A percentile compares a stretch with the other conserved stretches of the same genome.
Evolutionary conservation across 2,797 vertebrate genomes (phyloP).

Genomic region (Artibeus lituratus): DNA sequence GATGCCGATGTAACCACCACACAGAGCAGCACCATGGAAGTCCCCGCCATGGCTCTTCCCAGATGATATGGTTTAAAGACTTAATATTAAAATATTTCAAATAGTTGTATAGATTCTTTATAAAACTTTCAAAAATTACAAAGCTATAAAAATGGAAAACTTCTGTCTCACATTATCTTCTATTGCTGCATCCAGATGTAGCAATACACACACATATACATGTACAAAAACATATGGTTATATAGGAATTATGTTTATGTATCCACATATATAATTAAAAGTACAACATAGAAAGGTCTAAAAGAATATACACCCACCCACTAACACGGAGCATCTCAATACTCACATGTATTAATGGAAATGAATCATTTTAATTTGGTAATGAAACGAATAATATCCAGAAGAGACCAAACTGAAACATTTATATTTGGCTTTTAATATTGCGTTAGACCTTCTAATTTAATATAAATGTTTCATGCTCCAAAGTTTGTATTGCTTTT

Average conservation of each 20-base stretch:
- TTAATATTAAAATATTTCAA: not conserved
- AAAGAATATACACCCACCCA: not conserved
- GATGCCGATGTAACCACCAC: not conserved
- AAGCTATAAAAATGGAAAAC: not conserved
- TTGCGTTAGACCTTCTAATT: conserved; percentile 21
- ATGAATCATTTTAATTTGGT: conserved; percentile 40
- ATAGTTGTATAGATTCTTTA: not conserved
- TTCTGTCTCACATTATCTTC: not conserved
- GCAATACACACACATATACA: not conserved
- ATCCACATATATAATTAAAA: not conserved
- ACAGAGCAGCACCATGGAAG: not conserved
- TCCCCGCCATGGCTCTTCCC: not conserved
- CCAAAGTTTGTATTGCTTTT: not conserved
- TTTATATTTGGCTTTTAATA: conserved; percentile 39
- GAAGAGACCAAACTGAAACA: conserved; percentile 17
- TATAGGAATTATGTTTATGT: not conserved
- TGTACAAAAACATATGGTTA: not conserved
- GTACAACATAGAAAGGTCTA: not conserved
- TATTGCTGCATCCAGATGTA: not conserved
- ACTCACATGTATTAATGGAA: conserved; percentile 36
- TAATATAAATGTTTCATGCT: not conserved
- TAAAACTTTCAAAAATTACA: not conserved
- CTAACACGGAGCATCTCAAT: not conserved
- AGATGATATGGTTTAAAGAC: not conserved
- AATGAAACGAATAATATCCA: conserved; percentile 46